phyloP scores from a whole-genome alignment of 1,140 invertebrate species.

The Tetranychus cinnabarinus region DNA sequence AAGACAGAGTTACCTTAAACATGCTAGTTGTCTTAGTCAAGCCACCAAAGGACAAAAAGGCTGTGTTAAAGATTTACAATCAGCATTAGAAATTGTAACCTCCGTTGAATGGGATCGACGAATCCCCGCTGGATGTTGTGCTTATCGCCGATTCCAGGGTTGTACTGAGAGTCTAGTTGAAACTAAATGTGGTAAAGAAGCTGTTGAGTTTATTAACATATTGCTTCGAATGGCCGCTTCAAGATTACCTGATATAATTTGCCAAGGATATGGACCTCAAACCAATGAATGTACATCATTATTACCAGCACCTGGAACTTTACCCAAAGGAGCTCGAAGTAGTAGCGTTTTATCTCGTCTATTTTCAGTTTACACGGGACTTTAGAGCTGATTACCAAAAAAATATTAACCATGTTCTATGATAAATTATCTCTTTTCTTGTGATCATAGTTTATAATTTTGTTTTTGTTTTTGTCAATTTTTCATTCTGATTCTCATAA shows the following conservation, averaged over 20 bases:
- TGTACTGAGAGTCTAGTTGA: conserved; percentile 14
- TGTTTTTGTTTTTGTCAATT: too few species aligned
- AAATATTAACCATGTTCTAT: not conserved
- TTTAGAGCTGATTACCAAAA: not conserved
- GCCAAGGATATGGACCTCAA: conserved; percentile 9
- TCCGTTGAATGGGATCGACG: conserved; percentile 15
- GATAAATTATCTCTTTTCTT: too few species aligned
- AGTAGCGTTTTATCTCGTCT: conserved; percentile 11
- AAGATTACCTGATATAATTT: conserved; percentile 14
- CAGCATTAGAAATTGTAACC: conserved; percentile 13
- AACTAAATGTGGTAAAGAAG: conserved; percentile 15
- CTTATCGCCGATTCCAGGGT: conserved; percentile 3
- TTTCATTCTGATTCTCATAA: too few species aligned
- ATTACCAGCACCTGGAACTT: conserved; percentile 4
- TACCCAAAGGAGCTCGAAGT: conserved; percentile 6
- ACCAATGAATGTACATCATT: conserved; percentile 3
- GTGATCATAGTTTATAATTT: too few species aligned
- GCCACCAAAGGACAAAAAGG: conserved; percentile 13
- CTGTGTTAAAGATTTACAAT: conserved; percentile 16
- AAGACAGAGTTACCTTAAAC: conserved; percentile 14
- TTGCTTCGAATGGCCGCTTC: conserved; percentile 14
- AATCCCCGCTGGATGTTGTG: conserved; percentile 15
- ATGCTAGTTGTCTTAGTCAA: conserved; percentile 14
- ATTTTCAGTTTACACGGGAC: conserved; percentile 12
- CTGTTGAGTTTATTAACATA: conserved; percentile 8